These are phyloP conservation scores for Cercopithecus mona DNA, from an alignment of 2,113 vertebrate genomes.

Conservation along the genomic window DNA sequence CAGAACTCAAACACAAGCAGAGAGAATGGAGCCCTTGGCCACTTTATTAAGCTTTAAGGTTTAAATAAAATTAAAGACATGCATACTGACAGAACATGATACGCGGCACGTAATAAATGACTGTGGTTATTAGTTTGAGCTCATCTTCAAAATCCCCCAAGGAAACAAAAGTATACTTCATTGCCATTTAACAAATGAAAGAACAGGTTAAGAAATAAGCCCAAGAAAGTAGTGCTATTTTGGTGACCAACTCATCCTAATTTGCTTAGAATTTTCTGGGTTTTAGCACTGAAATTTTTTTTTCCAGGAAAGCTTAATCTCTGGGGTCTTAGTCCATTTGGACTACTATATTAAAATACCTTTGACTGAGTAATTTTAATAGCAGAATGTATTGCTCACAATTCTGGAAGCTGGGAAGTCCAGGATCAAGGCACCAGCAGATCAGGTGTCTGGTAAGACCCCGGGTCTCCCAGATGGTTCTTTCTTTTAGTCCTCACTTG, in stretches of 20 bases:
- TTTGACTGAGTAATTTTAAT: neutral
- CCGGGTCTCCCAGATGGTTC: too few relatives aligned
- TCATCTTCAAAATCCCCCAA: neutral
- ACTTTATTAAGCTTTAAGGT: neutral
- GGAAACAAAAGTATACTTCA: neutral
- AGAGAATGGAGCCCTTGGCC: neutral
- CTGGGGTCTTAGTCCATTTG: neutral
- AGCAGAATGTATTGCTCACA: too few relatives aligned
- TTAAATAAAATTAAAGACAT: neutral
- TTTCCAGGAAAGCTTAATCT: neutral
- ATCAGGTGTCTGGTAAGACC: neutral
- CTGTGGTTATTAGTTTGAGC: neutral
- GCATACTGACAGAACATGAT: neutral
- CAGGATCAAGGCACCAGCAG: neutral
- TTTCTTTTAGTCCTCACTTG: neutral
- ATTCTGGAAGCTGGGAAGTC: neutral
- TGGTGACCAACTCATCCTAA: neutral
- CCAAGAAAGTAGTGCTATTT: neutral
- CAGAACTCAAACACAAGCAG: neutral
- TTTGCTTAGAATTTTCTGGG: neutral
- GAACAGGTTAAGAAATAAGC: neutral
- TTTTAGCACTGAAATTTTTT: too few relatives aligned
- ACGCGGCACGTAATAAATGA: neutral
- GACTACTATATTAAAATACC: neutral
- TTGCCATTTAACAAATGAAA: neutral